phyloP scores from a whole-genome alignment of 2,888 invertebrate genomes.

The Cheilosia impressa region DNA sequence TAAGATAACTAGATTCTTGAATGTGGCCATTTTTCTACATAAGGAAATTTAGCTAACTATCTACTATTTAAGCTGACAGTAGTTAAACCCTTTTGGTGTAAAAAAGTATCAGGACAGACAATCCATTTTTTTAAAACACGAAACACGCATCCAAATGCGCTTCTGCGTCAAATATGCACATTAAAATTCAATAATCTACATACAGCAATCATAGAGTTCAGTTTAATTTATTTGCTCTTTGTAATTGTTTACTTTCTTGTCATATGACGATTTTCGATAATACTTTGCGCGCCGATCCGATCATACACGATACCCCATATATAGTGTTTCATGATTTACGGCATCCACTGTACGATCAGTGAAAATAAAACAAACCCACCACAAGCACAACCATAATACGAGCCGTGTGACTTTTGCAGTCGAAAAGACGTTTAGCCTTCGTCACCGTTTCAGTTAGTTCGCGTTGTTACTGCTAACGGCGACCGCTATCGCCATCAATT shows the following conservation, averaged over 20 bases:
- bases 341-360: conserved; percentile 56
- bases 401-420: conserved; percentile 32
- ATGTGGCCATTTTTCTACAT: no score
- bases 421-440: conserved; percentile 66
- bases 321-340: conserved; percentile 36
- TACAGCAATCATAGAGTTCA: neutral
- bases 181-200: neutral
- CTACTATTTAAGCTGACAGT: no score
- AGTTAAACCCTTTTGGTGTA: no score
- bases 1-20: no score
- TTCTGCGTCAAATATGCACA: neutral
- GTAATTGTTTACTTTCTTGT: neutral
- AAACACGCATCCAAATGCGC: no score
- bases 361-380: conserved; percentile 48
- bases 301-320: neutral
- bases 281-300: neutral
- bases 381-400: conserved; percentile 29
- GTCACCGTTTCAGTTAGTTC: conserved; percentile 72
- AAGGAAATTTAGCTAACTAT: no score
- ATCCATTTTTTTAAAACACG: no score
- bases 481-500: conserved; percentile 59
- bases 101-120: no score
- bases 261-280: neutral
- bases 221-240: neutral
- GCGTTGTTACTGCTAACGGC: conserved; percentile 73